Percentiles rank a stretch among this genome's conserved stretches.
Evolutionary conservation across 2,888 invertebrate species (phyloP).

Genomic region (Drosophila flavopinicola): DNA sequence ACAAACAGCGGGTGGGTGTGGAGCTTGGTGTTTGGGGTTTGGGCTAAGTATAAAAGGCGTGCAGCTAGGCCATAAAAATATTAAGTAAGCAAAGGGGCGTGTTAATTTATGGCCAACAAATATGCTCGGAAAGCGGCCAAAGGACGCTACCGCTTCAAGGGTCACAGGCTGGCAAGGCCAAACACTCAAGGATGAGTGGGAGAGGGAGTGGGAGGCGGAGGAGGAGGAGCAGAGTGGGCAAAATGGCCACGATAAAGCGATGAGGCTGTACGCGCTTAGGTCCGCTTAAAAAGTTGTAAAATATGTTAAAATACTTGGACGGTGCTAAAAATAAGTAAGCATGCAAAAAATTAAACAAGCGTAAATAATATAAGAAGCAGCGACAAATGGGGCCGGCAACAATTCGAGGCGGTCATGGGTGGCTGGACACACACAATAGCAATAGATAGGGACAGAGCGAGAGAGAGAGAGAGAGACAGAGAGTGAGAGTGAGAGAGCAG

Average conservation of each 20-base stretch:
- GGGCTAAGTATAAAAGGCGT: constrained; percentile 1
- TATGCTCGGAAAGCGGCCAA: constrained; percentile 53
- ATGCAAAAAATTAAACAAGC: constrained; percentile 60
- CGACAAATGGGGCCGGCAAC: constrained; percentile 39
- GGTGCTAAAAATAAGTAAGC: constrained; percentile 42
- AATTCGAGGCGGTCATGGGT: neutral
- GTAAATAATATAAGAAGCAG: constrained; percentile 58
- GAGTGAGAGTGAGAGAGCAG: neutral
- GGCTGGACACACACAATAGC: constrained; percentile 1
- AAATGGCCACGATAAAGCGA: neutral
- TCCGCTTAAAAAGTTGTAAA: constrained; percentile 65
- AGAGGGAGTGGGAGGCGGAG: neutral
- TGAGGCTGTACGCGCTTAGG: constrained; percentile 6
- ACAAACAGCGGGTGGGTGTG: neutral
- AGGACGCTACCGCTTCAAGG: constrained; percentile 1
- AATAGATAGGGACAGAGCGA: neutral
- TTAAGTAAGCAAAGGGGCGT: constrained; percentile 63
- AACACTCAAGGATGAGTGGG: neutral
- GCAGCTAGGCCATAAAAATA: constrained; percentile 59
- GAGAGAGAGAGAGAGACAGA: neutral
- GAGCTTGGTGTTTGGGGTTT: neutral
- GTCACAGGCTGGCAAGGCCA: constrained; percentile 8
- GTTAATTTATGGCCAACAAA: constrained; percentile 70
- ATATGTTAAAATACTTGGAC: constrained; percentile 63
- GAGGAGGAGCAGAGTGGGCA: neutral